Conservation (phyloP, 2,113 vertebrate species). For the Melospiza georgiana region DNA sequence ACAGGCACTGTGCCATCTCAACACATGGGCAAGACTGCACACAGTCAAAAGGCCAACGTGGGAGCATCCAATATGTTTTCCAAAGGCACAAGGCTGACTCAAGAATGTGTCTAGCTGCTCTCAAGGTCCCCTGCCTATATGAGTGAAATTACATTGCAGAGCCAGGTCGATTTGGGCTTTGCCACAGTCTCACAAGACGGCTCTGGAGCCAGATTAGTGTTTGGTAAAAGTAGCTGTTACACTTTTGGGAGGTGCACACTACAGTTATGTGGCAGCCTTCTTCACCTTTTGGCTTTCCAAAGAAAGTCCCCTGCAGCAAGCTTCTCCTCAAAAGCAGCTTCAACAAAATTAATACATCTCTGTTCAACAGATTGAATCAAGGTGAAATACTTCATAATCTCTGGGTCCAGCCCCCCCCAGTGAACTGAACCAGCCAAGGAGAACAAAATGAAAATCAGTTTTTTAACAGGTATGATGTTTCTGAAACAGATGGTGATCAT, state of each 20-base stretch:
- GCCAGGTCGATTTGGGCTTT: background rate
- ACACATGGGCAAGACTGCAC: constrained; percentile 47
- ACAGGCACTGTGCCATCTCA: constrained; percentile 50
- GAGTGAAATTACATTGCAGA: background rate
- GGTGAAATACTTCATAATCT: background rate
- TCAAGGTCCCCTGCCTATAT: background rate
- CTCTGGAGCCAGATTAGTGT: background rate
- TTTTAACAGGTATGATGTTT: constrained; percentile 43
- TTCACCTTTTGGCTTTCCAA: background rate
- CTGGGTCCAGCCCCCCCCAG: background rate
- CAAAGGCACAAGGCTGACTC: constrained; percentile 22
- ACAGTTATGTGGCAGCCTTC: background rate
- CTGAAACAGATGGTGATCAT: constrained; percentile 33
- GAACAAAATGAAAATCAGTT: background rate
- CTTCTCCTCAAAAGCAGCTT: background rate
- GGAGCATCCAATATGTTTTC: constrained; percentile 31
- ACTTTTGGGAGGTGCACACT: background rate
- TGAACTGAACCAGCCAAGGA: background rate
- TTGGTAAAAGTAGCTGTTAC: background rate
- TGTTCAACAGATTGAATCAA: background rate
- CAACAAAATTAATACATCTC: background rate
- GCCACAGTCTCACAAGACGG: background rate
- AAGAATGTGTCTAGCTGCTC: constrained; percentile 25
- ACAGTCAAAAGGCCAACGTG: constrained; percentile 1
- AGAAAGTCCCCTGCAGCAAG: background rate